phyloP scores from a whole-genome alignment of 2,797 vertebrate species.

The Gambelia wislizenii region DNA sequence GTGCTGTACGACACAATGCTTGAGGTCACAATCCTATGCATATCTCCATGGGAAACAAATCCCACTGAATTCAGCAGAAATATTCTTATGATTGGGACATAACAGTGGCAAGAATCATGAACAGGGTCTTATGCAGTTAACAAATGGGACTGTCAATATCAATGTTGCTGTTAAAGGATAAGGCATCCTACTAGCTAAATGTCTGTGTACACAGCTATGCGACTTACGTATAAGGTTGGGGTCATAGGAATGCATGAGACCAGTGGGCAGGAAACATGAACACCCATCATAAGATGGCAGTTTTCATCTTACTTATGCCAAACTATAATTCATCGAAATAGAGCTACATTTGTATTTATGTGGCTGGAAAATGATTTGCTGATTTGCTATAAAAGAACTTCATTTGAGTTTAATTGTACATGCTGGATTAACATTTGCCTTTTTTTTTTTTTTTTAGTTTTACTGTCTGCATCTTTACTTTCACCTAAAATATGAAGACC shows the following conservation, averaged over 20 bases:
- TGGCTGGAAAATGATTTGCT: not conserved
- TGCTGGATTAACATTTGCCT: not conserved
- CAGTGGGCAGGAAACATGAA: not conserved
- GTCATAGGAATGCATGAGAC: not conserved
- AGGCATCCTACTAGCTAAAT: not conserved
- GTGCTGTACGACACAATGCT: not conserved
- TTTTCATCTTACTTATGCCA: slow-evolving; percentile 3
- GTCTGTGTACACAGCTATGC: not conserved
- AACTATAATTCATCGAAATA: not conserved
- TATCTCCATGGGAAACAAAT: not conserved
- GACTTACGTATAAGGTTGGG: accelerated
- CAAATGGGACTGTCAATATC: not conserved
- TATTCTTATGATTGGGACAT: not conserved
- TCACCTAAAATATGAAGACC: not conserved
- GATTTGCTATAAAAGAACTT: not conserved
- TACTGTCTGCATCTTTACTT: not conserved
- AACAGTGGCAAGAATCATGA: not conserved
- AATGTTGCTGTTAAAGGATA: not conserved
- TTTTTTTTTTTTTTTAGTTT: not conserved
- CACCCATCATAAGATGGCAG: not conserved
- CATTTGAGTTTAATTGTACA: not conserved
- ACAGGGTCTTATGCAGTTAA: not conserved
- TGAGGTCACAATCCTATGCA: not conserved
- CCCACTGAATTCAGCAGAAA: not conserved
- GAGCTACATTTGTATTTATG: not conserved